These are phyloP conservation scores for Cosmorhoe ocellata DNA, from an alignment of 2,888 invertebrate species.

Conservation along the genomic window DNA sequence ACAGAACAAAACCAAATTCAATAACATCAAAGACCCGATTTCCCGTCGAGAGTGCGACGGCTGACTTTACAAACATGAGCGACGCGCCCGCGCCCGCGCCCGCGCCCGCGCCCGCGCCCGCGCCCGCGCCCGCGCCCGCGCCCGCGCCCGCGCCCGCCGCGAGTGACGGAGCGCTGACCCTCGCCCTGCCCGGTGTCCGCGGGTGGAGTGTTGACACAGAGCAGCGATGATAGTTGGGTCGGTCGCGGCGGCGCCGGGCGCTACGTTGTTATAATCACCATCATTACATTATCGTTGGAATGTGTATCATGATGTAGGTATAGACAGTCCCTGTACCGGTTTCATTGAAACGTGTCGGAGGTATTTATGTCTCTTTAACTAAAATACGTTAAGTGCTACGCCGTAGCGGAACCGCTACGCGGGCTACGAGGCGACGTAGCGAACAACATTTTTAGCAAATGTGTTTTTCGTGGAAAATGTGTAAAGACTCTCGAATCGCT, in stretches of 20 bases:
- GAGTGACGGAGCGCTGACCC: too few species aligned
- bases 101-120: too few species aligned
- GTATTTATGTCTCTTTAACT: too few species aligned
- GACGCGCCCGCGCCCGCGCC: conserved; percentile 26
- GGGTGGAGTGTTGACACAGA: conserved; percentile 2
- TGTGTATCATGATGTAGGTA: too few species aligned
- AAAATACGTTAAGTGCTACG: not conserved
- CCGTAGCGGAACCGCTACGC: conserved; percentile 3
- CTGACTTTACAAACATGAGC: conserved; percentile 52
- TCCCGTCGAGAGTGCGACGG: conserved; percentile 33
- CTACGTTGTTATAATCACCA: not conserved
- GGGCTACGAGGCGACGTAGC: conserved; percentile 4
- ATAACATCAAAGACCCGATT: conserved; percentile 53
- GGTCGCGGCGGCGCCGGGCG: not conserved
- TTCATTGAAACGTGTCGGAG: too few species aligned
- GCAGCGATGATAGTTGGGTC: conserved; percentile 6
- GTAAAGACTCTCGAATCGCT: conserved; percentile 7
- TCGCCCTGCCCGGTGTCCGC: too few species aligned
- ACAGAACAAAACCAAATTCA: conserved; percentile 46
- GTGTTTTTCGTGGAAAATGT: conserved; percentile 7
- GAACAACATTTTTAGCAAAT: not conserved
- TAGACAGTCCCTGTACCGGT: too few species aligned
- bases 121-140: too few species aligned
- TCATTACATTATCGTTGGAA: too few species aligned
- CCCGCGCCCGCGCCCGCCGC: too few species aligned